These are phyloP conservation scores for Margarornis squamiger DNA, from an alignment of 2,797 vertebrate species.

Conservation along the genomic window DNA sequence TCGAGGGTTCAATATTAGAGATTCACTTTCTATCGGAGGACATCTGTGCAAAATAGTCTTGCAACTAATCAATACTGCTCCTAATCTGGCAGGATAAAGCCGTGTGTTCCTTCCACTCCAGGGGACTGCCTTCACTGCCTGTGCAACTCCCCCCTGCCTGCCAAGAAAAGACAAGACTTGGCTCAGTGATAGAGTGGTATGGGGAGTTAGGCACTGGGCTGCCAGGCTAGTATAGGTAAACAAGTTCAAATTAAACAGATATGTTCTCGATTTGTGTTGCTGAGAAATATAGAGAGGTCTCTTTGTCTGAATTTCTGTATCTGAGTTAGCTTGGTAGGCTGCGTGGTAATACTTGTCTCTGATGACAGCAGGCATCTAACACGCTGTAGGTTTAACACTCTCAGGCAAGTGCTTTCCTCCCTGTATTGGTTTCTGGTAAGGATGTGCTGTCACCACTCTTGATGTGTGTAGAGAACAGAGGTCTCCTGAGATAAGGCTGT, in stretches of 20 bases:
- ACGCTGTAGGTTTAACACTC: neutral
- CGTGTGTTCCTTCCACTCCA: neutral
- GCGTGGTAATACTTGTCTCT: neutral
- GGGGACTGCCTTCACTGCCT: neutral
- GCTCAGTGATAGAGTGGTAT: neutral
- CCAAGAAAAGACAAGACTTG: neutral
- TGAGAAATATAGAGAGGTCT: neutral
- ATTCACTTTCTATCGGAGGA: neutral
- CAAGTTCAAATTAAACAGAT: neutral
- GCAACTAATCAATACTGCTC: neutral
- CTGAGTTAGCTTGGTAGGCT: neutral
- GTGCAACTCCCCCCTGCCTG: neutral
- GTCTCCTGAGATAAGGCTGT: constrained; percentile 76
- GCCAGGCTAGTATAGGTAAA: neutral
- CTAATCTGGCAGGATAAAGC: neutral
- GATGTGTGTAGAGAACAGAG: constrained; percentile 62
- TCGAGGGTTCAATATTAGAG: neutral
- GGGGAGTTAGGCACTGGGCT: neutral
- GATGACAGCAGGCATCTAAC: constrained; percentile 32
- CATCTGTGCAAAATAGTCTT: neutral
- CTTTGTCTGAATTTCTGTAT: neutral
- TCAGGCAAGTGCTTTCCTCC: neutral
- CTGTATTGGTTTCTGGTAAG: constrained; percentile 35
- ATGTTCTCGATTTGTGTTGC: neutral
- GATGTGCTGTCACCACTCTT: constrained; percentile 37